These are phyloP conservation scores for Operophtera brumata DNA, from an alignment of 2,888 invertebrate genomes.

Conservation along the genomic window DNA sequence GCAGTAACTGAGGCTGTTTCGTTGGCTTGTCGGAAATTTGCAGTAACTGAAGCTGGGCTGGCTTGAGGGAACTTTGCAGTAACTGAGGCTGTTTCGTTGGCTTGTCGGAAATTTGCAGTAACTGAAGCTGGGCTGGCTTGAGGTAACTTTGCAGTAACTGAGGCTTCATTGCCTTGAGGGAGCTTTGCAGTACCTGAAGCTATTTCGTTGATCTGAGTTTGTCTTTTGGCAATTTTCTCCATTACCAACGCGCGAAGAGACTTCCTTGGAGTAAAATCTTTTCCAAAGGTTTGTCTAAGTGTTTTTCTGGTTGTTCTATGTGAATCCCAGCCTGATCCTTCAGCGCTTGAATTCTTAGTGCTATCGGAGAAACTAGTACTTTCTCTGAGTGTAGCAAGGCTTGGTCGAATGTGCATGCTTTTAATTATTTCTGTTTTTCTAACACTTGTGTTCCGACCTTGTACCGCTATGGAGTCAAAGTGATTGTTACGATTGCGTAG, in stretches of 20 bases:
- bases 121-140: slow-evolving; percentile 38
- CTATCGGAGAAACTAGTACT: slow-evolving; percentile 53
- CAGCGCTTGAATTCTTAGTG: slow-evolving; percentile 56
- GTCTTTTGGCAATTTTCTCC: slow-evolving; percentile 66
- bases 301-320: slow-evolving; percentile 70
- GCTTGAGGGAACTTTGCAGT: slow-evolving; percentile 40
- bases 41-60: slow-evolving; percentile 37
- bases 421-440: slow-evolving; percentile 53
- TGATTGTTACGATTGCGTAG: slow-evolving; percentile 43
- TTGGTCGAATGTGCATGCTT: slow-evolving; percentile 42
- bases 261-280: slow-evolving; percentile 64
- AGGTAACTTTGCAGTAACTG: slow-evolving; percentile 43
- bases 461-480: slow-evolving; percentile 44
- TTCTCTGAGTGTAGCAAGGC: slow-evolving; percentile 49
- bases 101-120: slow-evolving; percentile 40
- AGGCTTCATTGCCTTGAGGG: slow-evolving; percentile 37
- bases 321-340: slow-evolving; percentile 72
- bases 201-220: slow-evolving; percentile 41
- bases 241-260: slow-evolving; percentile 67
- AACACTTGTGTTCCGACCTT: slow-evolving; percentile 50
- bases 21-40: slow-evolving; percentile 38
- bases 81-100: slow-evolving; percentile 40
- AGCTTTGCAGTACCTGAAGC: slow-evolving; percentile 42
- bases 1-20: slow-evolving; percentile 43
- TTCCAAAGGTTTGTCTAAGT: slow-evolving; percentile 65